These are phyloP conservation scores for Saccopteryx leptura DNA, from an alignment of 2,113 vertebrate species.

Conservation along the genomic window DNA sequence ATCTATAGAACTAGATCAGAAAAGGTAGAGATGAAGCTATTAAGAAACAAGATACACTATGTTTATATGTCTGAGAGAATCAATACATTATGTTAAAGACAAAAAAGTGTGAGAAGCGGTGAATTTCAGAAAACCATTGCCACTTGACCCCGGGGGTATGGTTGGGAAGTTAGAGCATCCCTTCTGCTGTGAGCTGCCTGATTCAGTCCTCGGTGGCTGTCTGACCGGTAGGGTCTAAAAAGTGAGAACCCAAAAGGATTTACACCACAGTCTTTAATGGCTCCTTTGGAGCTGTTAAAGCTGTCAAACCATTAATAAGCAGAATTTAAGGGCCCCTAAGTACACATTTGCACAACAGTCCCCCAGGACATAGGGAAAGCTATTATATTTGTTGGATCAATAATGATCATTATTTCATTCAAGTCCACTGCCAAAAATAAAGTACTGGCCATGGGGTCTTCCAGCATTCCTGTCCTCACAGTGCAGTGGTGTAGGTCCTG, in stretches of 20 bases:
- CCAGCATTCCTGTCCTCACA: background rate
- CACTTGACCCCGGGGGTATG: background rate
- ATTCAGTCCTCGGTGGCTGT: rapidly evolving
- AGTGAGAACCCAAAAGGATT: conserved; percentile 55
- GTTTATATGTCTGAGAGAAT: background rate
- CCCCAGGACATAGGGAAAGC: conserved; percentile 52
- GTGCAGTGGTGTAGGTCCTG: background rate
- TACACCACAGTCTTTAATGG: conserved; percentile 29
- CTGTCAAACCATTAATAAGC: conserved; percentile 63
- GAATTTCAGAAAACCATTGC: background rate
- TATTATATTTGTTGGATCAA: conserved; percentile 62
- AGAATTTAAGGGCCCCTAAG: conserved; percentile 68
- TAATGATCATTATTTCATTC: conserved; percentile 41
- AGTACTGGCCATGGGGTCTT: background rate
- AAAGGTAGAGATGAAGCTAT: conserved; percentile 1
- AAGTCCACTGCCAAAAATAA: rapidly evolving
- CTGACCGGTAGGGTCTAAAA: conserved; percentile 10
- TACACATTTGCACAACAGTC: conserved; percentile 53
- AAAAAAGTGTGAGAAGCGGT: background rate
- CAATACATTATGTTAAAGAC: background rate
- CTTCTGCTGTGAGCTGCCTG: background rate
- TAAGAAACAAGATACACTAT: rapidly evolving
- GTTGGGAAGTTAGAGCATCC: background rate
- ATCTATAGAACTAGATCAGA: background rate
- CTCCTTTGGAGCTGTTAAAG: conserved; percentile 66